Percentiles rank a stretch among this genome's conserved stretches.
Conservation (phyloP, 2,888 invertebrate genomes). For the Cryptosula pallasiana region DNA sequence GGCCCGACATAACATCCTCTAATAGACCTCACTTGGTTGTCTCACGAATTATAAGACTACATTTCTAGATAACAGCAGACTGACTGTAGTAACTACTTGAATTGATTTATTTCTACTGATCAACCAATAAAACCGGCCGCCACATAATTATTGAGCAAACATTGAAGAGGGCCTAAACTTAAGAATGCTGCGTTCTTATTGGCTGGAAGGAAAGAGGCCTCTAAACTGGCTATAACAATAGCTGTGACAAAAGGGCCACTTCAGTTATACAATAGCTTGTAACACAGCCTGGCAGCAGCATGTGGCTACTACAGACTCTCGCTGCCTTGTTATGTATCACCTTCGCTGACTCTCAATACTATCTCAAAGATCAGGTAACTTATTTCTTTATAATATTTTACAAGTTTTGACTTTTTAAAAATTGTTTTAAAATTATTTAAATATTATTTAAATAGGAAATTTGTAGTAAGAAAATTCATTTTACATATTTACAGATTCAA, state of each 20-base stretch:
- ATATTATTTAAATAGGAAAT: too few species aligned
- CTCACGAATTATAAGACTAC: too few species aligned
- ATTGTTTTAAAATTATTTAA: too few species aligned
- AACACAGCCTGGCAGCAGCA: not conserved
- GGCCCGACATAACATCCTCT: too few species aligned
- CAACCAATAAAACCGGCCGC: not conserved
- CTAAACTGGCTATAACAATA: too few species aligned
- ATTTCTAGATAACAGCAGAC: too few species aligned
- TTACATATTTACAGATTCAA: too few species aligned
- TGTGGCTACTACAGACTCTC: not conserved
- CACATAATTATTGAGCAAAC: not conserved
- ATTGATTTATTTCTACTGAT: not conserved
- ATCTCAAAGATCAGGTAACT: slow-evolving; percentile 4
- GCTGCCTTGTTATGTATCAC: not conserved
- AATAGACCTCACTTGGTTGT: too few species aligned
- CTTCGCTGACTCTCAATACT: not conserved
- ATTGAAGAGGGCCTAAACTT: not conserved
- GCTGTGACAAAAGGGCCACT: not conserved
- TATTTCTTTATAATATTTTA: too few species aligned
- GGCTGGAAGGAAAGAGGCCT: not conserved
- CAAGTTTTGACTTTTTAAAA: too few species aligned
- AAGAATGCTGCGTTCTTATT: not conserved
- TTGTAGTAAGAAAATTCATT: too few species aligned
- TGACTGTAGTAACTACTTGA: not conserved
- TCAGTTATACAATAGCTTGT: not conserved